Evolutionary conservation across 2,888 invertebrate genomes (phyloP).

Genomic region (Halictus quadricinctus): DNA sequence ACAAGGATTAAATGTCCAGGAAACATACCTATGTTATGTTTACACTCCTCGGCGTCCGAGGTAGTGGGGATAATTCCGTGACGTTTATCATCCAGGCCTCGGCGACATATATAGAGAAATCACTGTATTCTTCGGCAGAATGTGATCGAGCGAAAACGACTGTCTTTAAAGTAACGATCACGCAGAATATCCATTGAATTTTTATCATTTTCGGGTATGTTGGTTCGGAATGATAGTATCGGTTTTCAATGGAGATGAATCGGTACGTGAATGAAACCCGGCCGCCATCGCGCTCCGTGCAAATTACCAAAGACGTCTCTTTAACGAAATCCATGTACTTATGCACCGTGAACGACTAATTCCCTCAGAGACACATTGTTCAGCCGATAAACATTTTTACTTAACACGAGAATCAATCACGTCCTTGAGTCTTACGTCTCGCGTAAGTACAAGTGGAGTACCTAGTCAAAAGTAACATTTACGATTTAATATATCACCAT

Average conservation of each 20-base stretch:
- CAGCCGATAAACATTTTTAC: conserved; percentile 65
- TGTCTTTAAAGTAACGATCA: background rate
- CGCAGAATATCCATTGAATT: background rate
- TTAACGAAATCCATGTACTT: conserved; percentile 79
- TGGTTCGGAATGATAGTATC: background rate
- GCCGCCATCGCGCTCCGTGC: conserved; percentile 67
- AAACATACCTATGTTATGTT: no score
- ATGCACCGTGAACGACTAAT: conserved; percentile 74
- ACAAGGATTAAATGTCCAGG: no score
- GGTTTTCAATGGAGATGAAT: conserved; percentile 14
- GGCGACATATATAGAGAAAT: no score
- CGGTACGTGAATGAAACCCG: conserved; percentile 16
- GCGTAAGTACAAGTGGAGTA: conserved; percentile 69
- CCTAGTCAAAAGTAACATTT: conserved; percentile 77
- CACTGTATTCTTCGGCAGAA: background rate
- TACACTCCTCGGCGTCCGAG: no score
- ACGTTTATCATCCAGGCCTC: no score
- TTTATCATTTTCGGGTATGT: background rate
- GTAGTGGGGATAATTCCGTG: no score
- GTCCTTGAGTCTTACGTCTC: conserved; percentile 53
- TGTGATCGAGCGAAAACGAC: background rate
- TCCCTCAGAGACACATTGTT: conserved; percentile 58
- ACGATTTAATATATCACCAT: conserved; percentile 65
- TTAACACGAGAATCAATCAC: conserved; percentile 64
- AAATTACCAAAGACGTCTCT: conserved; percentile 80